These are phyloP conservation scores for Drosophila malerkotliana DNA, from an alignment of 1,140 invertebrate species.

Conservation along the genomic window DNA sequence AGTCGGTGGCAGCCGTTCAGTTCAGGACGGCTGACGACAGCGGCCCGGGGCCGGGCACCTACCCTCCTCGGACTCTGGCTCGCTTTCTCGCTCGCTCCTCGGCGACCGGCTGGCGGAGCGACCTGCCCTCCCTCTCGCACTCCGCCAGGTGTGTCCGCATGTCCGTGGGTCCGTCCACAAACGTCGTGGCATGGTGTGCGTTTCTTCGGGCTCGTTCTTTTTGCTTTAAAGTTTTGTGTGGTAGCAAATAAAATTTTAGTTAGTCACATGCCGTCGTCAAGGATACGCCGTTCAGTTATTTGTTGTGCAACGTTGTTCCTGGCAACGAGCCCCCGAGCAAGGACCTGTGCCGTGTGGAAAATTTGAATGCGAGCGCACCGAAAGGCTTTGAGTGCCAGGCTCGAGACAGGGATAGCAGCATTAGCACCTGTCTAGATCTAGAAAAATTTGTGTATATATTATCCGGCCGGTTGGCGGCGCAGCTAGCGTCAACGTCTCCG, in stretches of 20 bases:
- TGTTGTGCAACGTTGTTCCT: slow-evolving; percentile 70
- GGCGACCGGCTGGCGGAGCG: not conserved
- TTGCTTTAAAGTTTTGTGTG: slow-evolving; percentile 82
- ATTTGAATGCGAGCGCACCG: slow-evolving; percentile 35
- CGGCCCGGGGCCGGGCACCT: slow-evolving; percentile 24
- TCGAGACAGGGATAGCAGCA: slow-evolving; percentile 65
- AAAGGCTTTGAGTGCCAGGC: slow-evolving; percentile 32
- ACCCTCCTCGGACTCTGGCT: slow-evolving; percentile 6
- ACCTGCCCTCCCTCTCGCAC: not conserved
- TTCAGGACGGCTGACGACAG: slow-evolving; percentile 60
- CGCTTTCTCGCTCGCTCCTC: slow-evolving; percentile 2
- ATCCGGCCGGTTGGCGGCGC: slow-evolving; percentile 47
- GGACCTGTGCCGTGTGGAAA: slow-evolving; percentile 45
- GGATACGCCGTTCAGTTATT: slow-evolving; percentile 78
- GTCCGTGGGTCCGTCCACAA: not conserved
- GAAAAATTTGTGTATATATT: slow-evolving; percentile 43
- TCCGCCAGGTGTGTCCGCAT: slow-evolving; percentile 2
- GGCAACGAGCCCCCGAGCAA: slow-evolving; percentile 51
- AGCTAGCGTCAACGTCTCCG: slow-evolving; percentile 18
- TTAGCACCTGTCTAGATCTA: slow-evolving; percentile 77
- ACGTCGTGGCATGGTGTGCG: slow-evolving; percentile 19
- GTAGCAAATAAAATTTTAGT: slow-evolving; percentile 84
- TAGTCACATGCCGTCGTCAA: slow-evolving; percentile 83
- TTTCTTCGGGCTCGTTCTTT: slow-evolving; percentile 31
- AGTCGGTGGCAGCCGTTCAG: slow-evolving; percentile 31